Evolutionary conservation across 2,113 vertebrate species (phyloP).

Genomic region (Ranitomeya imitator): DNA sequence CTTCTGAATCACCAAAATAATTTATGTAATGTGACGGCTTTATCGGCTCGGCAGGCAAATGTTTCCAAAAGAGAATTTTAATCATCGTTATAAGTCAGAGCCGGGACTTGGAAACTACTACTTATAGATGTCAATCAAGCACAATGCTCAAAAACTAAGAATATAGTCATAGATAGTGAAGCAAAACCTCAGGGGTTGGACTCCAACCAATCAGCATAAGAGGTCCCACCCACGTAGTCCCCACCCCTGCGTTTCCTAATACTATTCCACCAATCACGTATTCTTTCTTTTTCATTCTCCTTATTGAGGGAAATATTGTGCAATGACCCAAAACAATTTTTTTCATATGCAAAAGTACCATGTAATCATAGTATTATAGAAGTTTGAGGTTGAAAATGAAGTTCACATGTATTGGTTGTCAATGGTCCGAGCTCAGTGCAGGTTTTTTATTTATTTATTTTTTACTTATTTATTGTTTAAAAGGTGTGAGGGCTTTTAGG

Average conservation of each 20-base stretch:
- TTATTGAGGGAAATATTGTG: neutral
- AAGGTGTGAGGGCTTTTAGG: no score
- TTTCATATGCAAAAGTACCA: no score
- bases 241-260: neutral
- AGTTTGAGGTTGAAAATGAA: no score
- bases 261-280: neutral
- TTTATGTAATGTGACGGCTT: slow-evolving; percentile 29
- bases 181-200: neutral
- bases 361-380: no score
- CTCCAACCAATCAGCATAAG: neutral
- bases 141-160: neutral
- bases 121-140: slow-evolving; percentile 3
- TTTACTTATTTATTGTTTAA: no score
- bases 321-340: neutral
- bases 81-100: slow-evolving; percentile 19
- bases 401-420: no score
- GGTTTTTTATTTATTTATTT: no score
- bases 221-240: neutral
- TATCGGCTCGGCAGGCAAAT: slow-evolving; percentile 17
- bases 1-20: slow-evolving; percentile 37
- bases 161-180: neutral
- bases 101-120: neutral
- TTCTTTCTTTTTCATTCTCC: neutral
- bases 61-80: slow-evolving; percentile 23
- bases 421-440: no score